Evolutionary conservation across 1,140 invertebrate genomes (phyloP).

Genomic region (Drosophila ercepeae): DNA sequence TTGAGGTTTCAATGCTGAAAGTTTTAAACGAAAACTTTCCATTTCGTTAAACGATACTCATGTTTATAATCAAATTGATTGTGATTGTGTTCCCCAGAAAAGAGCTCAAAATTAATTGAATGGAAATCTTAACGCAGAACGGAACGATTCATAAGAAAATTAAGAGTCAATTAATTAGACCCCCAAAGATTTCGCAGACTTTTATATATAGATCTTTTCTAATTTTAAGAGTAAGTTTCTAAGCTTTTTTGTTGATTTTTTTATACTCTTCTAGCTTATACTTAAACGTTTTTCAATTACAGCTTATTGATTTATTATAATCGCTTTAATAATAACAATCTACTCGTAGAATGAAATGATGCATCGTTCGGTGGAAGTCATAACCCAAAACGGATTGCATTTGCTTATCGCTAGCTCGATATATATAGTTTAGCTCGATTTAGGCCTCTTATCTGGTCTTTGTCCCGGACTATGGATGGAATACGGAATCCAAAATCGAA

Average conservation of each 20-base stretch:
- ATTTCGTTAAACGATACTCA: not conserved
- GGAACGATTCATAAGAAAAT: conserved; percentile 9
- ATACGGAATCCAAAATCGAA: conserved; percentile 1
- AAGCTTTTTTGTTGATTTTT: not conserved
- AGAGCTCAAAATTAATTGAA: not conserved
- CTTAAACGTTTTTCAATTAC: too few species aligned
- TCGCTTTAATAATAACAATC: conserved; percentile 9
- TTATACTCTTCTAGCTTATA: too few species aligned
- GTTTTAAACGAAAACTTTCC: conserved; percentile 29
- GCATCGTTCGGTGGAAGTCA: conserved; percentile 5
- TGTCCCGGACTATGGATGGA: not conserved
- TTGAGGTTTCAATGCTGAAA: not conserved
- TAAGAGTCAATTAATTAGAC: conserved; percentile 1
- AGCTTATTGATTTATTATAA: conserved; percentile 1
- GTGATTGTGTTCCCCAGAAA: conserved; percentile 2
- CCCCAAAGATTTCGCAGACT: not conserved
- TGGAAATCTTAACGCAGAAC: conserved; percentile 8
- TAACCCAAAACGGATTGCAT: conserved; percentile 11
- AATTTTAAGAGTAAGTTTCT: not conserved
- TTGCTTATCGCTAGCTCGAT: conserved; percentile 32
- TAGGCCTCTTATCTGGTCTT: conserved; percentile 30
- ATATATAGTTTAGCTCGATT: not conserved
- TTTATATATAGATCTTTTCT: not conserved
- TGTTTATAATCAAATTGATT: not conserved
- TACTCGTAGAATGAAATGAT: conserved; percentile 7